A percentile compares a stretch with the other conserved stretches of the same genome.
Evolutionary conservation across 2,888 invertebrate genomes (phyloP).

Genomic region (Hypolimnas misippus): DNA sequence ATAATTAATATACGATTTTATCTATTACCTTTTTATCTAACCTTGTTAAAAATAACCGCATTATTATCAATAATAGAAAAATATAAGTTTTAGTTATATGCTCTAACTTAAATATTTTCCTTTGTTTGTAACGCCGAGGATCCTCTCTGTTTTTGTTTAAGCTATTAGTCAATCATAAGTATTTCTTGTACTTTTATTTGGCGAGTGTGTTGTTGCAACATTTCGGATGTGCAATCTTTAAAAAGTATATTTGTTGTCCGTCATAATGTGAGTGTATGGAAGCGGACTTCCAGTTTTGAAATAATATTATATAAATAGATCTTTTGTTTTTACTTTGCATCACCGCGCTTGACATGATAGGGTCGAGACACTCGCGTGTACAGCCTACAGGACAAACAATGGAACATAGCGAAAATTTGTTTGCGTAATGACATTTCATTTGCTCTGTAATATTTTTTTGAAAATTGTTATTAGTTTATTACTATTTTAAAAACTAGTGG

Average conservation of each 20-base stretch:
- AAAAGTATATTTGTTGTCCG: conserved; percentile 19
- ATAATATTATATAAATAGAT: conserved; percentile 21
- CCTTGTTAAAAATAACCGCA: background rate
- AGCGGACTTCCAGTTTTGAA: conserved; percentile 30
- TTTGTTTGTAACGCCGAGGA: background rate
- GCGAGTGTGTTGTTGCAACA: conserved; percentile 22
- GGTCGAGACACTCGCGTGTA: too few relatives aligned
- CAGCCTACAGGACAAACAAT: too few relatives aligned
- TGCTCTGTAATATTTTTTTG: too few relatives aligned
- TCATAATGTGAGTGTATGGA: conserved; percentile 14
- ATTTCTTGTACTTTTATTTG: conserved; percentile 12
- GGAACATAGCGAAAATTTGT: too few relatives aligned
- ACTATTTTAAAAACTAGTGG: too few relatives aligned
- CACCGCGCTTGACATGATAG: too few relatives aligned
- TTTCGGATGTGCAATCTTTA: conserved; percentile 21
- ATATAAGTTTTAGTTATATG: too few relatives aligned
- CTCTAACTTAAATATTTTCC: background rate
- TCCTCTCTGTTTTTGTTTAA: background rate
- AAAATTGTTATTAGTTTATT: too few relatives aligned
- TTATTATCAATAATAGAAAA: too few relatives aligned
- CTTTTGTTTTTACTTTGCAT: conserved; percentile 15
- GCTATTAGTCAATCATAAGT: background rate
- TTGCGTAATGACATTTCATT: too few relatives aligned
- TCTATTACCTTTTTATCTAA: background rate
- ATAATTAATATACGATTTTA: background rate